Conservation (phyloP, 2,888 invertebrate genomes). For the Asteroscopus sphinx region DNA sequence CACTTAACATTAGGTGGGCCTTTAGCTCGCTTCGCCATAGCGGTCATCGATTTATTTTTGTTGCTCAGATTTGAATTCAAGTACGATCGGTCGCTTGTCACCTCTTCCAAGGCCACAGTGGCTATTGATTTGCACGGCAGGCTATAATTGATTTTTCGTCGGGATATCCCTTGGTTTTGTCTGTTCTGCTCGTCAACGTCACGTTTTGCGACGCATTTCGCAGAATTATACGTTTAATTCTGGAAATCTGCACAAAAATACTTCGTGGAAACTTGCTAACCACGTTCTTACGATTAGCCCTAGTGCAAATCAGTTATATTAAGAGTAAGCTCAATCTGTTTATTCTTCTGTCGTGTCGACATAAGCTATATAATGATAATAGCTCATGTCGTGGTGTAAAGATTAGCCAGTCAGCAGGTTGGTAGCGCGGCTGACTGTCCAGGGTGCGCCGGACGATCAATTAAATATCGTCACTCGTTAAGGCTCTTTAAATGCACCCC, state of each 20-base stretch:
- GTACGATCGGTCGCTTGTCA: neutral
- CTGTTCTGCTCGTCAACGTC: constrained; percentile 3
- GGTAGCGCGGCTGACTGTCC: too few relatives aligned
- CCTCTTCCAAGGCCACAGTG: constrained; percentile 8
- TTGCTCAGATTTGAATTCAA: constrained; percentile 2
- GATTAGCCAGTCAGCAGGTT: too few relatives aligned
- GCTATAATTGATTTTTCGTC: constrained; percentile 7
- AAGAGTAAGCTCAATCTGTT: constrained; percentile 6
- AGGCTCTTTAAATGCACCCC: too few relatives aligned
- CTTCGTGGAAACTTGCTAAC: constrained; percentile 7
- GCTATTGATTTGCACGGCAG: constrained; percentile 17
- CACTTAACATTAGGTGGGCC: too few relatives aligned
- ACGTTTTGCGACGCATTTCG: constrained; percentile 22
- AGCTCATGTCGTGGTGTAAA: too few relatives aligned
- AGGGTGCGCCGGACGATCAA: too few relatives aligned
- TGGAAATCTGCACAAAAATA: constrained; percentile 12
- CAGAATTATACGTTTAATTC: constrained; percentile 20
- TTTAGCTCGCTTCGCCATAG: too few relatives aligned
- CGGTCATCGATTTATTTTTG: constrained; percentile 8
- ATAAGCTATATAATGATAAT: too few relatives aligned
- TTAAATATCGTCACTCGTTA: too few relatives aligned
- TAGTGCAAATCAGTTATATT: constrained; percentile 5
- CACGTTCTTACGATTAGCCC: constrained; percentile 18
- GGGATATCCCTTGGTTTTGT: constrained; percentile 7
- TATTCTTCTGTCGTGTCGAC: constrained; percentile 3